Evolutionary conservation across 2,113 vertebrate genomes (phyloP), one percentile per base, ranked within the genome.

Genomic region (Columba livia): DNA sequence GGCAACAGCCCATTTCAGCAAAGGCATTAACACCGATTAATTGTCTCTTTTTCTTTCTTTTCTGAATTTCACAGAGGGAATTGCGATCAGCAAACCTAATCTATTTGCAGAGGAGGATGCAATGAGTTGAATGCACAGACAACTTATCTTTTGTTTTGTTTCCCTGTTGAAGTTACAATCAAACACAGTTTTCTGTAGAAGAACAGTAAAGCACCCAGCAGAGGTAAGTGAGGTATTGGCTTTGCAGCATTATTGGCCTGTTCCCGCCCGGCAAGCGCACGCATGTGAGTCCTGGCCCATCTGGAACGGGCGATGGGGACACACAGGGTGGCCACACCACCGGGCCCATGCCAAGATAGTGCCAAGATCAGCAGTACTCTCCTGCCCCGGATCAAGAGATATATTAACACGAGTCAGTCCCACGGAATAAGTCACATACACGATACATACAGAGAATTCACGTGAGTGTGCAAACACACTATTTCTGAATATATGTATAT

Each of bases 341-440:
- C 94, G 93, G 83, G 95, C 96, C 90, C 70, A 17, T 73, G 95
- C 92, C 98, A 98, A 98, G n/a, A 93, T 97, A 98, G 98, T 98
- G 98, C 97, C 67, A 96, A 97, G 97, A 97, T 98, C 97, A 98
- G 90, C 93, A 96, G 92, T 89, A 96, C 96, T 97, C 98, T 98
- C 93, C 94, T 90, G 91, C 97, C 97, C 97, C 97, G 95, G 97
- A 98, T 98, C 98, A 97, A 98, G 93, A 98, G 98, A 98, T 97
- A 98, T 87, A 97, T 97, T 97, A 98, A 98, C 98, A 98, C 97
- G 97, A 98, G 98, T 94, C 97, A 97, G 97, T 97, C 98, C 98
- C 98, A 98, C 96, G 21, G 97, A 98, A 98, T 97, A 97, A 96
- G 98, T 96, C 97, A 98, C 97, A 97, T 96, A 98, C 97, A 98